Base-by-base conservation (phyloP, 2,113 vertebrate species). In the Onychostruthus taczanowskii region DNA sequence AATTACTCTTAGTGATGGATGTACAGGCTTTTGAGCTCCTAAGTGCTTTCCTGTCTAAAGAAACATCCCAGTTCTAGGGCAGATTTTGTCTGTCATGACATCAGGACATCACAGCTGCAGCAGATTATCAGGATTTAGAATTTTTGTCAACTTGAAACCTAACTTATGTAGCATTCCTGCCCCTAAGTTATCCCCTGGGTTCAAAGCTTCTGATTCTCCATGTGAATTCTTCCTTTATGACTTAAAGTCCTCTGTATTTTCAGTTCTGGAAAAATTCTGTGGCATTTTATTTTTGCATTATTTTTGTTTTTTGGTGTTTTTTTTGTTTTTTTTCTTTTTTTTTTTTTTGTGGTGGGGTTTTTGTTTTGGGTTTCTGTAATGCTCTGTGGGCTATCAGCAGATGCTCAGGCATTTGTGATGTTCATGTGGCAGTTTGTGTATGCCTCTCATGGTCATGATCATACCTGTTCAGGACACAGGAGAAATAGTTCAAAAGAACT, bases 281-380 rank as follows among this genome's bases (percentile, higher is more conserved):
- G 10, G 1, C 33, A 17, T 46, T 68, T 55, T 49, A 18, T 31
- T 46, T 18, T 56, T 72, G 5, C 2, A 31, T 47, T 83, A 5
- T 44, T 20, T 20, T 10, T 6, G 46, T 79, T 10, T 0, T n/a
- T n/a, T n/a, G n/a, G n/a, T n/a, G n/a, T 49, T 74, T 52, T 28
- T 77, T 5, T 58, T 50, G 52, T 26, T 6, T 52, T 79, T 10
- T 0, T n/a, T 49, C n/a, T 6, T 52, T 79, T 10, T 0, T n/a
- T 49, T 74, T 52, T 28, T 77, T 5, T 58, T 50, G 52, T 26
- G 37, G 16, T 35, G 27, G 16, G 7, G 3, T 10, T 21, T 55
- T n/a, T 78, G 12, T 20, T 86, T 55, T 39, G 13, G 10, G 14
- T 67, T 83, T 49, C 62, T 72, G 20, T 41, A 37, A 43, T 72